These are phyloP conservation scores for Calliphora vomitoria DNA, from an alignment of 2,888 invertebrate species.

Conservation along the genomic window DNA sequence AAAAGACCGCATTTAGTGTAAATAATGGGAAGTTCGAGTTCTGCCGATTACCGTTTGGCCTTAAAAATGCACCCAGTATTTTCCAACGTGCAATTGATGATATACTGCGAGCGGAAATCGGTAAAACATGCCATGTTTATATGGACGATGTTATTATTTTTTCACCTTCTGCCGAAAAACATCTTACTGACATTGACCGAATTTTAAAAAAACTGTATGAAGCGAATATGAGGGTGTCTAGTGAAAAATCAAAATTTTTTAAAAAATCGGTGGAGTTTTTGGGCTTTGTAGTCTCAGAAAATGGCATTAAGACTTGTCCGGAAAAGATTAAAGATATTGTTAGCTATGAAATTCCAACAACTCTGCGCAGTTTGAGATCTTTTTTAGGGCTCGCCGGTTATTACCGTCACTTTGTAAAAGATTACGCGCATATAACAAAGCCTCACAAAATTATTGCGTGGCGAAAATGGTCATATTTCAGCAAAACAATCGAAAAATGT, in stretches of 20 bases:
- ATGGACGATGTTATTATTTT: conserved; percentile 72
- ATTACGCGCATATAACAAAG: conserved; percentile 52
- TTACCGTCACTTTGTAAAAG: conserved; percentile 50
- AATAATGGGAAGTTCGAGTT: conserved; percentile 81
- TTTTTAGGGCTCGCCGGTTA: conserved; percentile 49
- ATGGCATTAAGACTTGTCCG: conserved; percentile 47
- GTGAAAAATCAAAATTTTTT: conserved; percentile 44
- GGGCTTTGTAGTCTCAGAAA: conserved; percentile 39
- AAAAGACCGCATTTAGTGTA: conserved; percentile 72
- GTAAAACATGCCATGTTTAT: conserved; percentile 70
- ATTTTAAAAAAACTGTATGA: conserved; percentile 49
- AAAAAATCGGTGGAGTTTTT: conserved; percentile 20
- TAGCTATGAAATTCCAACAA: conserved; percentile 44
- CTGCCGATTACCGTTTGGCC: conserved; percentile 80
- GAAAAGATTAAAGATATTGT: conserved; percentile 56
- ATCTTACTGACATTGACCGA: conserved; percentile 51
- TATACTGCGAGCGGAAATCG: conserved; percentile 68
- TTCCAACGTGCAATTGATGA: conserved; percentile 62
- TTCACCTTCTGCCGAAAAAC: conserved; percentile 45
- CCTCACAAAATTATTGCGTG: conserved; percentile 59
- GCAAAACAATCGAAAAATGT: conserved; percentile 46
- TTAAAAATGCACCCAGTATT: conserved; percentile 81
- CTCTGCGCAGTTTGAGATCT: conserved; percentile 47
- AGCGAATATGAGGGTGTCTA: conserved; percentile 25
- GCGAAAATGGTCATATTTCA: conserved; percentile 64